Percentiles rank a stretch among this genome's conserved stretches.
Evolutionary conservation across 2,113 vertebrate genomes (phyloP).

Genomic region (Proterorhinus semilunaris): DNA sequence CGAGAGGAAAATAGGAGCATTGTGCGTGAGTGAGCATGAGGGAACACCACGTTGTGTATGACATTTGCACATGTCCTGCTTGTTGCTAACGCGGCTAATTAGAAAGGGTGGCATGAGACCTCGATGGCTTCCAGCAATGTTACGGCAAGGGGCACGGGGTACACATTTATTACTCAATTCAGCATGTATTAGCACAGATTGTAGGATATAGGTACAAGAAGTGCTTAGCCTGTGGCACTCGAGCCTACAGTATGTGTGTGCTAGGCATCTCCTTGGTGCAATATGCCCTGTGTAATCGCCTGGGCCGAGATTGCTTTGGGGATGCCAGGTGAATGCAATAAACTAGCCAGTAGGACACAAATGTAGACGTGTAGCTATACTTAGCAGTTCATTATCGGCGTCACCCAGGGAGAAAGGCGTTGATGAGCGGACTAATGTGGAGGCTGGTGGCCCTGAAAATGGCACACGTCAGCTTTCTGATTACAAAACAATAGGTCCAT

Average conservation of each 20-base stretch:
- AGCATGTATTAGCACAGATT: slow-evolving; percentile 46
- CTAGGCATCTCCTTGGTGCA: slow-evolving; percentile 31
- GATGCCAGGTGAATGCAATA: slow-evolving; percentile 44
- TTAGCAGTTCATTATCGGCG: slow-evolving; percentile 10
- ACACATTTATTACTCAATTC: slow-evolving; percentile 27
- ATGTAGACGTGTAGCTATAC: slow-evolving; percentile 8
- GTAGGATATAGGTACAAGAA: slow-evolving; percentile 34
- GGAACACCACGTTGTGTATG: neutral
- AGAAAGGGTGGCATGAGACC: slow-evolving; percentile 50
- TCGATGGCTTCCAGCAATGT: slow-evolving; percentile 43
- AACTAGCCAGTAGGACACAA: slow-evolving; percentile 28
- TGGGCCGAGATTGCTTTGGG: slow-evolving; percentile 36
- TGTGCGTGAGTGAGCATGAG: neutral
- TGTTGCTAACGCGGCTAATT: slow-evolving; percentile 60
- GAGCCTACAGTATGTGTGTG: slow-evolving; percentile 9
- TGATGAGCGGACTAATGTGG: neutral
- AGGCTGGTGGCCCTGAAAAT: neutral
- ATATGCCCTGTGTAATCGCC: slow-evolving; percentile 31
- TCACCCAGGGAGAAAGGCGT: slow-evolving; percentile 1
- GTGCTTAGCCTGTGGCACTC: slow-evolving; percentile 18
- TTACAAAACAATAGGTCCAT: slow-evolving; percentile 19
- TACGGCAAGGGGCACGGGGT: slow-evolving; percentile 29
- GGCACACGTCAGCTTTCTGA: neutral
- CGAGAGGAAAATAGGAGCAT: neutral
- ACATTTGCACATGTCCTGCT: slow-evolving; percentile 12